Percentiles rank a stretch among this genome's conserved stretches.
These are phyloP conservation scores for Pleuronectes platessa DNA, from an alignment of 2,113 vertebrate genomes.

Conservation along the genomic window DNA sequence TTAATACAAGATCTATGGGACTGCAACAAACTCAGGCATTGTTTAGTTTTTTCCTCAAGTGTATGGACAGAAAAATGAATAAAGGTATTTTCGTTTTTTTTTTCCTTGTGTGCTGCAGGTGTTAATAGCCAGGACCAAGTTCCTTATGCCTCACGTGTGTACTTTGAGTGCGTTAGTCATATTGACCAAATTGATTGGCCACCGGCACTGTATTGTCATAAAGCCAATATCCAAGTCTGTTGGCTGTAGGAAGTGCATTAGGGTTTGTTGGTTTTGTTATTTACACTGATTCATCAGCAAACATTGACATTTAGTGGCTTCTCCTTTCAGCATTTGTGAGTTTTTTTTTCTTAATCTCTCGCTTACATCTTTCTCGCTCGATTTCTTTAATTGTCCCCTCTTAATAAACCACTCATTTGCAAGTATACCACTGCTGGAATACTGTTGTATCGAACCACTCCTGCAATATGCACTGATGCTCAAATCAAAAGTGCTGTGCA, in stretches of 20 bases:
- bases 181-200: conserved; percentile 60
- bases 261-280: conserved; percentile 33
- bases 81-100: too few relatives aligned
- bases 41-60: not conserved
- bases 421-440: conserved; percentile 8
- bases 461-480: conserved; percentile 32
- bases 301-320: conserved; percentile 4
- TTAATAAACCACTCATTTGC: conserved; percentile 10
- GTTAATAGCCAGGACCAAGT: conserved; percentile 5
- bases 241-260: conserved; percentile 44
- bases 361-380: not conserved
- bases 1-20: not conserved
- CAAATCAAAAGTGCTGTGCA: conserved; percentile 43
- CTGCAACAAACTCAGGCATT: conserved; percentile 8
- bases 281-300: conserved; percentile 28
- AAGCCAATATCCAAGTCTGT: conserved; percentile 57
- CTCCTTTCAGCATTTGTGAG: not conserved
- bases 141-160: conserved; percentile 17
- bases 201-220: conserved; percentile 57
- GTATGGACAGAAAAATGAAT: not conserved
- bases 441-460: conserved; percentile 8
- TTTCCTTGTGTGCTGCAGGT: conserved; percentile 13
- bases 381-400: not conserved
- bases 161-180: conserved; percentile 8
- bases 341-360: not conserved